Evolutionary conservation across 2,888 invertebrate genomes (phyloP).

Genomic region (Notodonta dromedarius): DNA sequence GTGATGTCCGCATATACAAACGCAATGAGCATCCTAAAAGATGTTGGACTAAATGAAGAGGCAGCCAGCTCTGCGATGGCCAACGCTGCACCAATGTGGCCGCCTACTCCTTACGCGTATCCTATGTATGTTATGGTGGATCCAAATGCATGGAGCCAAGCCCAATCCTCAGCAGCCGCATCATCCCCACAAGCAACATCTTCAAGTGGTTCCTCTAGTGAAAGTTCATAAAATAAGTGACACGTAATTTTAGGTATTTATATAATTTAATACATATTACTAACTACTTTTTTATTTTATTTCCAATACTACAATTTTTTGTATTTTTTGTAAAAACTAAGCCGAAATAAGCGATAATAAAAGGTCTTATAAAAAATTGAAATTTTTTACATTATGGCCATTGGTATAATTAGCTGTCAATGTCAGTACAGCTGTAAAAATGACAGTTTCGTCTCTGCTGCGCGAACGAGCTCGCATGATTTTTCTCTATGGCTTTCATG

Average conservation of each 20-base stretch:
- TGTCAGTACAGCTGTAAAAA: too few species aligned
- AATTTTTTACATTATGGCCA: too few species aligned
- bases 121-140: conserved; percentile 74
- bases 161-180: conserved; percentile 43
- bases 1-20: conserved; percentile 68
- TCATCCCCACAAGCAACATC: conserved; percentile 36
- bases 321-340: too few species aligned
- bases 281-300: neutral
- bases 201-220: conserved; percentile 13
- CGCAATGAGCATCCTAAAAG: conserved; percentile 61
- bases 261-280: conserved; percentile 6
- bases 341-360: too few species aligned
- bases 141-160: conserved; percentile 63
- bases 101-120: conserved; percentile 59
- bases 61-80: conserved; percentile 44
- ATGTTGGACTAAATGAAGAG: conserved; percentile 57
- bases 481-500: too few species aligned
- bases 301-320: neutral
- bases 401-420: too few species aligned
- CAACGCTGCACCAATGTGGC: conserved; percentile 58
- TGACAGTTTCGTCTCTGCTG: too few species aligned
- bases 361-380: too few species aligned
- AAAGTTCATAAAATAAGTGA: neutral
- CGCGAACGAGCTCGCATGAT: too few species aligned
- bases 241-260: conserved; percentile 1